A percentile compares a stretch with the other conserved stretches of the same genome.
Conservation (phyloP, 2,113 vertebrate genomes). For the Pogonocichla stellata region DNA sequence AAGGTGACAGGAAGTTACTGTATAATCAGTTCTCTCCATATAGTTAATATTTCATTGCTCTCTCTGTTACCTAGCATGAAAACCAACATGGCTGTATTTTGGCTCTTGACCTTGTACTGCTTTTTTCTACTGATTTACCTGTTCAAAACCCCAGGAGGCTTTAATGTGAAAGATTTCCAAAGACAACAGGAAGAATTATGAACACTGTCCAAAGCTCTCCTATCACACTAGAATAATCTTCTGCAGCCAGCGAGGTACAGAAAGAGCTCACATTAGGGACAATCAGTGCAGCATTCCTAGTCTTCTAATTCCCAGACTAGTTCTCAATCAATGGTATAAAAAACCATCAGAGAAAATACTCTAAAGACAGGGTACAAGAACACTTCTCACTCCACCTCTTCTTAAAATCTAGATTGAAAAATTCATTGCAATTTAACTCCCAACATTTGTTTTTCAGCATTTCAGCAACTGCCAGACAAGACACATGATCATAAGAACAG, state of each 20-base stretch:
- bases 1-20: not conserved
- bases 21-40: not conserved
- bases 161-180: not conserved
- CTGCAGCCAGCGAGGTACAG: rapidly evolving
- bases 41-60: not conserved
- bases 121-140: not conserved
- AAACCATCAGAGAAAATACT: not conserved
- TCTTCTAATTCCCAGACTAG: not conserved
- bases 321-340: not conserved
- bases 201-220: not conserved
- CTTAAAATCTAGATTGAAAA: not conserved
- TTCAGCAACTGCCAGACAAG: not conserved
- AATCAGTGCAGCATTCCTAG: not conserved
- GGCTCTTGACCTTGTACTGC: not conserved
- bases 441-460: not conserved
- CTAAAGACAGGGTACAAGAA: not conserved
- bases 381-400: not conserved
- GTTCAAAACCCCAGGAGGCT: not conserved
- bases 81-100: not conserved
- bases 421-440: not conserved
- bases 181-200: not conserved
- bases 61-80: not conserved
- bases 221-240: not conserved
- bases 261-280: not conserved
- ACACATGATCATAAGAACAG: not conserved